These are phyloP conservation scores for Caenorhabditis sp. DNA, from an alignment of 2,888 invertebrate genomes.

Conservation along the genomic window DNA sequence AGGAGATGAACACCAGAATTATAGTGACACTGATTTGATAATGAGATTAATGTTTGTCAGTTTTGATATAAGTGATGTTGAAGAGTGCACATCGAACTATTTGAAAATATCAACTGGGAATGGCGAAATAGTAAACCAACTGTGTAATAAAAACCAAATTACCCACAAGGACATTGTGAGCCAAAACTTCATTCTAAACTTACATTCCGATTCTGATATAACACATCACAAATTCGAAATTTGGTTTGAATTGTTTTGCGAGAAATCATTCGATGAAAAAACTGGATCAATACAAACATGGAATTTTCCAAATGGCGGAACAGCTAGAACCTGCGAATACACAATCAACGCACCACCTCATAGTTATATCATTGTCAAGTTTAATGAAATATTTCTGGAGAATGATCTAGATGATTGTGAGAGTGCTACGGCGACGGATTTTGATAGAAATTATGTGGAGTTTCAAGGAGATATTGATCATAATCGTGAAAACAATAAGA, in stretches of 20 bases:
- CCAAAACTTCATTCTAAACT: background rate
- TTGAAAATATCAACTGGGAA: conserved; percentile 22
- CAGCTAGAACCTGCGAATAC: conserved; percentile 62
- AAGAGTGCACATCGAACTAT: conserved; percentile 15
- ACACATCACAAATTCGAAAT: conserved; percentile 71
- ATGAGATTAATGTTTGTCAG: conserved; percentile 36
- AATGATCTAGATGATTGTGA: conserved; percentile 52
- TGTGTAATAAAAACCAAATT: background rate
- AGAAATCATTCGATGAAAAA: conserved; percentile 51
- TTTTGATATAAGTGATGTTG: conserved; percentile 30
- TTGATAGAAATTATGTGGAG: conserved; percentile 57
- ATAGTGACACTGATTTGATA: conserved; percentile 20
- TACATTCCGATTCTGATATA: conserved; percentile 55
- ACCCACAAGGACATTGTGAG: conserved; percentile 30
- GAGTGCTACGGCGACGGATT: conserved; percentile 16
- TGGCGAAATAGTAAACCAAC: background rate
- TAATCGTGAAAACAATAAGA: background rate
- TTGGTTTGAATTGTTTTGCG: conserved; percentile 64
- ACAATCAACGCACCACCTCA: conserved; percentile 48
- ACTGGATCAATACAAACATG: conserved; percentile 65
- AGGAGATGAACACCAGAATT: conserved; percentile 23
- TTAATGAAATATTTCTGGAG: conserved; percentile 57
- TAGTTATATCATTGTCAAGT: conserved; percentile 40
- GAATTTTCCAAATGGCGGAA: conserved; percentile 59
- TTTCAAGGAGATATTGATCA: conserved; percentile 46